Conservation (phyloP, 2,113 vertebrate genomes). For the Sinocyclocheilus grahami region DNA sequence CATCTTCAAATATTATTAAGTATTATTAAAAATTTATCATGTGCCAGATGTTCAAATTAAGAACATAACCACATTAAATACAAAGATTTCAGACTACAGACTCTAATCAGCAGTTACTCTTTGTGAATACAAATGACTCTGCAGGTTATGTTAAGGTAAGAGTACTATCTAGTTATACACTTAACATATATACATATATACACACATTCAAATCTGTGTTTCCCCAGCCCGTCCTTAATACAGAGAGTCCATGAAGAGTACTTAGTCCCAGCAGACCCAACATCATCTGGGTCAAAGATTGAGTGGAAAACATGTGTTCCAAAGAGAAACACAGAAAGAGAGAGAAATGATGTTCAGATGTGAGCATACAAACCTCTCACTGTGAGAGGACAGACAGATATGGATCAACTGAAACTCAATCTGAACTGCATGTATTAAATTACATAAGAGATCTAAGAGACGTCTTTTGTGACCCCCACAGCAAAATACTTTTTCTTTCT, state of each 20-base stretch:
- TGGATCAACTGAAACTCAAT: conserved; percentile 40
- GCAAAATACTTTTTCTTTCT: conserved; percentile 7
- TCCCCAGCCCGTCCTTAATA: background rate
- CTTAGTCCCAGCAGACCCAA: conserved; percentile 36
- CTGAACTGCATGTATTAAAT: conserved; percentile 35
- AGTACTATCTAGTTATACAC: background rate
- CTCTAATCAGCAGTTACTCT: background rate
- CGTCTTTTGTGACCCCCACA: conserved; percentile 28
- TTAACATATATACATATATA: background rate
- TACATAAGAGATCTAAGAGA: conserved; percentile 36
- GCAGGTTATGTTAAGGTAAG: background rate
- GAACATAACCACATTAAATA: background rate
- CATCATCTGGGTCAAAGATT: conserved; percentile 41
- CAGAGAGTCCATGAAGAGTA: conserved; percentile 16
- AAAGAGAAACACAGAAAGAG: conserved; percentile 34
- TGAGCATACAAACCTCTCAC: conserved; percentile 35
- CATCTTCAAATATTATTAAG: background rate
- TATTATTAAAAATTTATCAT: conserved; percentile 16
- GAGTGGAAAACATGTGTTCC: conserved; percentile 31
- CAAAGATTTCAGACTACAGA: background rate
- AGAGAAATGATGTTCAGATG: conserved; percentile 43
- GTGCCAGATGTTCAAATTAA: background rate
- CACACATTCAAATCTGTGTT: background rate
- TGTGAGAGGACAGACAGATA: conserved; percentile 38
- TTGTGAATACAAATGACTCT: background rate